Evolutionary conservation across 2,113 vertebrate species (phyloP), one percentile per base, ranked within the genome.

Genomic region (Sula dactylatra): DNA sequence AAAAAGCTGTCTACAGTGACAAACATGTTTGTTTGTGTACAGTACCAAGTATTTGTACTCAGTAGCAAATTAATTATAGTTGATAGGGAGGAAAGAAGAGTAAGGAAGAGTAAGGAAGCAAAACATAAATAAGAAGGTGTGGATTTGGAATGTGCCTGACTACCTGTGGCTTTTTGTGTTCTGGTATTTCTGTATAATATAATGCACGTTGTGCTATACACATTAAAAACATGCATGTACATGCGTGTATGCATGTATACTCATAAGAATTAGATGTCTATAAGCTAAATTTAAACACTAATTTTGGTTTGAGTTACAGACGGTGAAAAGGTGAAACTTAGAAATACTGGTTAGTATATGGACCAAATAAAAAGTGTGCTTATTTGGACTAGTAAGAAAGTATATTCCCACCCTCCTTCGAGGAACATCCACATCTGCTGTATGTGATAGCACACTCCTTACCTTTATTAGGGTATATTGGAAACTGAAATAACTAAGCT

Each of bases 141-240:
- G 66, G 17, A 47, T 89, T 70, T 76, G n/a, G n/a, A 62, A 85
- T 56, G 34, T 70, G 2, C 4, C 4, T 34, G 32, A 7, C 22
- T 76, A 11, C 11, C 3, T 7, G 5, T 40, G 40, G 16, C 26
- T 44, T 65, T 11, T 34, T n/a, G 25, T 74, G 16, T 42, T 55
- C 13, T 47, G 47, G 8, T 80, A 22, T 71, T 71, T 50, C 26
- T 42, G 6, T 52, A 10, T 49, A 29, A 55, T 24, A 59, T 19
- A 59, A 50, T 16, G 11, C 31, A 49, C 0, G 0, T 34, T 59
- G 24, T 79, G 11, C 9, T 80, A 4, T 29, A 29, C 4, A 25
- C 21, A 31, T 38, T 32, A 22, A 64, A 67, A 79, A 9, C 2
- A 10, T 32, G 6, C 7, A 18, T 20, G 24, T 16, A 6, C 26